Evolutionary conservation across 1,140 invertebrate species (phyloP), one percentile per base, ranked within the genome.

Genomic region (Drosophila suzukii): DNA sequence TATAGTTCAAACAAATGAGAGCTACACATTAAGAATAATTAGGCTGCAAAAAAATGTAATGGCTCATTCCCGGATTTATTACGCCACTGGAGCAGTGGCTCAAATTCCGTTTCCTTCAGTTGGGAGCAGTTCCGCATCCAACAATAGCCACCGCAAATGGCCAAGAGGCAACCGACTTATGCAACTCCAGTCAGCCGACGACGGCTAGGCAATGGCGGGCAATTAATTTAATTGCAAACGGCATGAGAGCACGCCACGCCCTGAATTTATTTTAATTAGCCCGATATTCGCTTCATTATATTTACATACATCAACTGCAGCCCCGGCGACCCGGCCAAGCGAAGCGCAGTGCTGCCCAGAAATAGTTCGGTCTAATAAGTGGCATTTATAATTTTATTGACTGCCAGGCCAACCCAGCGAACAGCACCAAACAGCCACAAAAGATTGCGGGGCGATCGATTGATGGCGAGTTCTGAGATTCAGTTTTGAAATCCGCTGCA

Each of bases 301-400:
- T 61, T 58, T 65, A 66, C 51, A 59, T 53, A 67, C 39, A 78
- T 62, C 49, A 72, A 53, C 75, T 58, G 75, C 59, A 66, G 74
- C 66, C 46, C 36, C 49, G 30, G 54, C 63, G 41, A 58, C 24
- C 41, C 60, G 75, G 53, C 65, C 34, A 43, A 71, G 67, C 73
- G 68, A 82, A 85, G 78, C 78, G 65, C 63, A 85, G 78, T 75
- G 65, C 63, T 74, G 57, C 67, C 57, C 55, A 60, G 15, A 34
- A 88, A 88, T 88, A 76, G 73, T 77, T 71, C 73, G 75, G 82
- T 71, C 63, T 89, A 86, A 86, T 86, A 75, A 86, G 83, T 67
- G 75, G 59, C 73, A 89, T 88, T 88, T 89, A 79, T 89, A 89
- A 89, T 83, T 77, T 88, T 79, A 89, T 89, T 89, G 76, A 84